A percentile compares a stretch with the other conserved stretches of the same genome.
These are phyloP conservation scores for Stratiomys singularior DNA, from an alignment of 2,888 invertebrate species.

Conservation along the genomic window DNA sequence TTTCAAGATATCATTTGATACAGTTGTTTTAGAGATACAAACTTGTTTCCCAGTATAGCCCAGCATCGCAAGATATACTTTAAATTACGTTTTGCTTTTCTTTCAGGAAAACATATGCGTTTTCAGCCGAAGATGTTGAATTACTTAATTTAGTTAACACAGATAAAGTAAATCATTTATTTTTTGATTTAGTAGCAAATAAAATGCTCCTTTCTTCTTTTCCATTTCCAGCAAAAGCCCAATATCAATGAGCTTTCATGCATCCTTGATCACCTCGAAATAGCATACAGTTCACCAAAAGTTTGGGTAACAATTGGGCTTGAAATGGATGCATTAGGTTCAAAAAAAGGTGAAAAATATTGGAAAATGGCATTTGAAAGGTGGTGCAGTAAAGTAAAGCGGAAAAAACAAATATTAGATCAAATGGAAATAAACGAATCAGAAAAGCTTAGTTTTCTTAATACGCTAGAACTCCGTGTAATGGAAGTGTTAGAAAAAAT, in stretches of 20 bases:
- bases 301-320: slow-evolving; percentile 49
- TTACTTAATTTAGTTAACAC: slow-evolving; percentile 47
- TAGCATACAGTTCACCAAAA: slow-evolving; percentile 47
- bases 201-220: not conserved
- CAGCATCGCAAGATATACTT: too few relatives aligned
- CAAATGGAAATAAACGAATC: slow-evolving; percentile 40
- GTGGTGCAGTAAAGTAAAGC: slow-evolving; percentile 49
- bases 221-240: slow-evolving; percentile 32
- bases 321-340: slow-evolving; percentile 49
- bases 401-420: slow-evolving; percentile 50
- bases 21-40: too few relatives aligned
- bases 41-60: too few relatives aligned
- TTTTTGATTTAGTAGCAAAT: not conserved
- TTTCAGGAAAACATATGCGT: slow-evolving; percentile 33
- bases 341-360: slow-evolving; percentile 35
- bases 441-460: slow-evolving; percentile 46
- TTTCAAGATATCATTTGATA: too few relatives aligned
- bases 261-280: slow-evolving; percentile 52
- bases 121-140: slow-evolving; percentile 49
- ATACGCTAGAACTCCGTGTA: slow-evolving; percentile 40
- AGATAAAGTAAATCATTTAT: slow-evolving; percentile 36
- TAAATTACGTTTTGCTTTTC: not conserved
- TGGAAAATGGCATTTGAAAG: slow-evolving; percentile 50
- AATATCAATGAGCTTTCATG: slow-evolving; percentile 46
- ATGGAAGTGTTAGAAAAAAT: slow-evolving; percentile 43